Conservation (phyloP, 2,888 invertebrate species). For the Drosophila lutescens region DNA sequence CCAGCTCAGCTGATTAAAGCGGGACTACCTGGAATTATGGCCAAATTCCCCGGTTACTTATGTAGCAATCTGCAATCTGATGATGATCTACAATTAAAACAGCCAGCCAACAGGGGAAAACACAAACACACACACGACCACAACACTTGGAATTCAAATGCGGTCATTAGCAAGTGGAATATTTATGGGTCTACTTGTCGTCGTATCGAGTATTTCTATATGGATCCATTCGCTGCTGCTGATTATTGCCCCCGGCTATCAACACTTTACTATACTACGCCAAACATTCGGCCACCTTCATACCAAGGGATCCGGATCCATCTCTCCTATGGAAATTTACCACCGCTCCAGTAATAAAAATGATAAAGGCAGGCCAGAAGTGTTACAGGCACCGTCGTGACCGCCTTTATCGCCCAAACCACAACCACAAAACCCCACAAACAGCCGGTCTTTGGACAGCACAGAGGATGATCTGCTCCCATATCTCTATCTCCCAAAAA, state of each 20-base stretch:
- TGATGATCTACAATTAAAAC: conserved; percentile 13
- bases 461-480: not conserved
- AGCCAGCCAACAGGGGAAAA: conserved; percentile 6
- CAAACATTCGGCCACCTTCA: not conserved
- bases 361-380: not conserved
- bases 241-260: conserved; percentile 1
- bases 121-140: not conserved
- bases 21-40: conserved; percentile 6
- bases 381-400: no score
- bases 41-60: conserved; percentile 1
- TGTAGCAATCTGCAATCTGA: conserved; percentile 1
- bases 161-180: conserved; percentile 14
- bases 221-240: not conserved
- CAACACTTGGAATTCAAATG: conserved; percentile 5
- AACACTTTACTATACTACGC: not conserved
- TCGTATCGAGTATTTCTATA: conserved; percentile 3
- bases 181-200: conserved; percentile 17
- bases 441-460: not conserved
- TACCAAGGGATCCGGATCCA: not conserved
- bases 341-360: not conserved
- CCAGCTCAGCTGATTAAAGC: conserved; percentile 6
- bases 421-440: not conserved
- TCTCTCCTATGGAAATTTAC: conserved; percentile 1
- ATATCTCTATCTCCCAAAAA: conserved; percentile 1
- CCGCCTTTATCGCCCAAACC: not conserved